Conservation (phyloP, 2,113 vertebrate species). For the Seriola aureovittata region DNA sequence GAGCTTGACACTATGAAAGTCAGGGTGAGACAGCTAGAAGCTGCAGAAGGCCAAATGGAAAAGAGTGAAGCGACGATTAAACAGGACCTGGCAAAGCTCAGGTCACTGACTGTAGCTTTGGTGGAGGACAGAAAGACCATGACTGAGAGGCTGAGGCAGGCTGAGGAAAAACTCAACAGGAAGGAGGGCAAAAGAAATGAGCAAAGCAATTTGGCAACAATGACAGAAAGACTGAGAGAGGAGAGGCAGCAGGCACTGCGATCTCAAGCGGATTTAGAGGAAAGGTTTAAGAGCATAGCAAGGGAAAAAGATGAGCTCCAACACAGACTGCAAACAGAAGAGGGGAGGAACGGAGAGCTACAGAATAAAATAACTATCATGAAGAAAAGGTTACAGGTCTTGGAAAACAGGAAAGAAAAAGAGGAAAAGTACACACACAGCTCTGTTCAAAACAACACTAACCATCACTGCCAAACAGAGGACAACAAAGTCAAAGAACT, state of each 20-base stretch:
- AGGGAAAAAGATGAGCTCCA: conserved; percentile 93
- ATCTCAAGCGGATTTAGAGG: conserved; percentile 92
- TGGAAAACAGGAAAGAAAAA: conserved; percentile 91
- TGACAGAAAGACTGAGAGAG: conserved; percentile 92
- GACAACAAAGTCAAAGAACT: conserved; percentile 97
- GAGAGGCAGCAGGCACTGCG: conserved; percentile 92
- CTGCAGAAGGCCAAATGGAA: conserved; percentile 87
- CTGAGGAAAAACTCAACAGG: conserved; percentile 91
- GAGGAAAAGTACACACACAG: conserved; percentile 88
- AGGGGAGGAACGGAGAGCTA: conserved; percentile 91
- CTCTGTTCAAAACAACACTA: conserved; percentile 73
- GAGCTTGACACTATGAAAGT: conserved; percentile 91
- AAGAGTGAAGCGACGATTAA: conserved; percentile 91
- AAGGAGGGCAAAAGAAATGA: conserved; percentile 89
- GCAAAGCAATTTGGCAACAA: conserved; percentile 88
- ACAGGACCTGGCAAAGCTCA: conserved; percentile 94
- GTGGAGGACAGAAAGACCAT: conserved; percentile 95
- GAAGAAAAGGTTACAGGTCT: conserved; percentile 91
- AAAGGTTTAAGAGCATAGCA: conserved; percentile 87
- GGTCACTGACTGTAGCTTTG: conserved; percentile 94
- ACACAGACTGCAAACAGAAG: conserved; percentile 90
- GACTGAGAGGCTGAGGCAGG: conserved; percentile 92
- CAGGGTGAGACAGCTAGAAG: conserved; percentile 92
- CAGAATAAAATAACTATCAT: conserved; percentile 90
- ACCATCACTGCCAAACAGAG: conserved; percentile 87